Evolutionary conservation across 2,113 vertebrate genomes (phyloP).

Genomic region (Eurypyga helias): DNA sequence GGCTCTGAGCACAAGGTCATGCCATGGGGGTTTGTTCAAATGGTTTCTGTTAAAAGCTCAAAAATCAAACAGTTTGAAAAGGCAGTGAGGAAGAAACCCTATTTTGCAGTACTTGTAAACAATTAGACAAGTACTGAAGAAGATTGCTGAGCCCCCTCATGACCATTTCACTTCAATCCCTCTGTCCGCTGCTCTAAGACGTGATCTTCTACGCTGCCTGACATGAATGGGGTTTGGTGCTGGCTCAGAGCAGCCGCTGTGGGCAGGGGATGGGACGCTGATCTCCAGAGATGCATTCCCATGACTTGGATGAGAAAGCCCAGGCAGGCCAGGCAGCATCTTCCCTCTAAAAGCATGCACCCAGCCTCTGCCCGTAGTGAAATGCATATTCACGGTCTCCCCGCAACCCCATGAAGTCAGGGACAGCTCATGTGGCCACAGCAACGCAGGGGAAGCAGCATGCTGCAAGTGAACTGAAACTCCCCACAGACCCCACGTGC

Average conservation of each 20-base stretch:
- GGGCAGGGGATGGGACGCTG: too few species aligned
- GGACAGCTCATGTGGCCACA: not conserved
- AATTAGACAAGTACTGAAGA: not conserved
- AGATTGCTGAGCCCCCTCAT: not conserved
- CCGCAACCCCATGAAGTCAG: too few species aligned
- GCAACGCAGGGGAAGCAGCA: not conserved
- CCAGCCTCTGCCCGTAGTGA: not conserved
- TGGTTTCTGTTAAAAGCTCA: not conserved
- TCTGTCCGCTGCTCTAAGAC: too few species aligned
- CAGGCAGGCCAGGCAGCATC: not conserved
- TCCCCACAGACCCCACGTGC: too few species aligned
- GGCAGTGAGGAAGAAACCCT: not conserved
- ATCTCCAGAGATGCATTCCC: not conserved
- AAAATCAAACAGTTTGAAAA: not conserved
- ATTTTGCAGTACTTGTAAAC: not conserved
- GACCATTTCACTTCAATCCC: not conserved
- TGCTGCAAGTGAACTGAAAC: not conserved
- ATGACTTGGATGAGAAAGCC: not conserved
- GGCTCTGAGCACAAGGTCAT: not conserved
- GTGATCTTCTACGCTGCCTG: not conserved
- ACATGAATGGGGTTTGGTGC: fast-evolving
- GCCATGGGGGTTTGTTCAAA: not conserved
- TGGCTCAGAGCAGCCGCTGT: not conserved
- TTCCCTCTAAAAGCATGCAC: not conserved
- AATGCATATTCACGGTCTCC: too few species aligned